These are phyloP conservation scores for Carassius gibelio DNA, from an alignment of 2,113 vertebrate genomes.

Conservation along the genomic window DNA sequence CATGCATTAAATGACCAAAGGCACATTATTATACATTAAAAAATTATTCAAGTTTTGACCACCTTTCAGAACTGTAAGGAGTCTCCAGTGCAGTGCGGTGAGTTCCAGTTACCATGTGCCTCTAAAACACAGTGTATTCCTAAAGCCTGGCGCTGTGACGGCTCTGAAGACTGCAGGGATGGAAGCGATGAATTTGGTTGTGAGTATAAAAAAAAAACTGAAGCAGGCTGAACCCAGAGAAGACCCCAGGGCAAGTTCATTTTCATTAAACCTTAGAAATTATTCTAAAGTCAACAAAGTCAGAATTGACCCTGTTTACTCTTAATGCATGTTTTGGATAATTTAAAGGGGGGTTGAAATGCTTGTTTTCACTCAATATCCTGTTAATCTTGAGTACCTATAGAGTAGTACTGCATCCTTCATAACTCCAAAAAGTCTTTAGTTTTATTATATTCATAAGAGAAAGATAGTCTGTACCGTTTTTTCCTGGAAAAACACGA, in stretches of 20 bases:
- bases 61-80: constrained; percentile 73
- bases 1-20: not conserved
- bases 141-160: constrained; percentile 82
- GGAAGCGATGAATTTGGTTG: constrained; percentile 83
- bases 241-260: not conserved
- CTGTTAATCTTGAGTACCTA: too few relatives aligned
- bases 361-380: too few relatives aligned
- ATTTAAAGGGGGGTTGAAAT: too few relatives aligned
- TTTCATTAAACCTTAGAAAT: not conserved
- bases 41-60: not conserved
- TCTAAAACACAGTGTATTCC: constrained; percentile 76
- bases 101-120: constrained; percentile 80
- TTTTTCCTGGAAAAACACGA: too few relatives aligned
- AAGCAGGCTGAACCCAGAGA: not conserved
- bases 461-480: too few relatives aligned
- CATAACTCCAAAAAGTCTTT: too few relatives aligned
- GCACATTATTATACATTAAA: not conserved
- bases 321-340: not conserved
- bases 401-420: too few relatives aligned
- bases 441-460: too few relatives aligned
- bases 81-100: constrained; percentile 63
- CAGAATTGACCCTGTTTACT: not conserved
- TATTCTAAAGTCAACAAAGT: not conserved
- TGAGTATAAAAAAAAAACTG: constrained; percentile 66
- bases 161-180: constrained; percentile 81